Evolutionary conservation across 2,888 invertebrate genomes (phyloP), one percentile per base, ranked within the genome.

Genomic region (Criorhina ranunculi): DNA sequence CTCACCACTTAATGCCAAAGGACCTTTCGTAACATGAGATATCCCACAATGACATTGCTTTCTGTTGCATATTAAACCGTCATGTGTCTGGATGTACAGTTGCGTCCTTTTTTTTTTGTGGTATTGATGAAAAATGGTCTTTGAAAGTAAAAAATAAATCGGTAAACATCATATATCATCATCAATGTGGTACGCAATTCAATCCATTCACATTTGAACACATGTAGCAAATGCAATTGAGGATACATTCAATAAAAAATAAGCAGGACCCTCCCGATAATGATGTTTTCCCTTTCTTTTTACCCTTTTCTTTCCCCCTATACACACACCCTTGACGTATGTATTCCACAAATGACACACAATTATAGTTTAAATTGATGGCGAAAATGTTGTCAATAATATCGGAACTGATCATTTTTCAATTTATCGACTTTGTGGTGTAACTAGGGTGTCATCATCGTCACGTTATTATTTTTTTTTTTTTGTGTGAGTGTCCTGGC

Each of bases 301-400:
- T 53, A 69, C 79, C 79, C 79, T 75, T 85, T 83, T 62, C n/a
- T n/a, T 37, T 11, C 49, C 12, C 40, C 29, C 40, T 31, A 33
- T n/a, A 60, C 49, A 64, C 62, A 70, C 62, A 77, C 83, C 78
- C 83, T 69, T 67, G 37, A 57, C 24, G 49, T 9, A 75, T 64
- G 49, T 9, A 75, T 64, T 53, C 69, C 83, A 42, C 79, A 85
- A 85, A 85, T 85, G 79, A 75, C 83, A 85, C 73, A 83, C 83
- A 85, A 85, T 85, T 85, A 85, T 64, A 64, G 29, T 85, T 79
- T 51, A 85, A 85, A 85, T 85, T 85, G 83, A 85, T 79, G 79
- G 83, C 83, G 73, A 75, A 85, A 85, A 79, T 69, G 83, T 79
- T 85, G 83, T 75, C 83, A 79, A 79, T 79, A 67, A 12, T 37